These are phyloP conservation scores for Magallana ariakensis DNA, from an alignment of 1,140 invertebrate genomes.

Conservation along the genomic window DNA sequence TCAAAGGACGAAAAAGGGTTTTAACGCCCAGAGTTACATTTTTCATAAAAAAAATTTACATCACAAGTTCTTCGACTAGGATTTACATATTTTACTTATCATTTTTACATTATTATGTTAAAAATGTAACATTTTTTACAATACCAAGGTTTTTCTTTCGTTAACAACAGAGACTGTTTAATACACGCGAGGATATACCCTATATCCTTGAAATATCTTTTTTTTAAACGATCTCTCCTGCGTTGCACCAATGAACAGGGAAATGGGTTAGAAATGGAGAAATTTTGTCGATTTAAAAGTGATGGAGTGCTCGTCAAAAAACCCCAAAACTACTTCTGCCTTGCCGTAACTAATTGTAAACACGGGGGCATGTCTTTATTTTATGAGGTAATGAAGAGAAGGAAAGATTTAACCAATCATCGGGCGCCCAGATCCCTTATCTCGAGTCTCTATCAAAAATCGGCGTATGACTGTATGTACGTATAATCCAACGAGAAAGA, in stretches of 20 bases:
- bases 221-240: not conserved
- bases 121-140: too few relatives aligned
- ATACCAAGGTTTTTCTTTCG: too few relatives aligned
- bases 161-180: too few relatives aligned
- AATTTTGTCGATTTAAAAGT: slow-evolving; percentile 23
- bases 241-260: not conserved
- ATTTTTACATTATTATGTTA: too few relatives aligned
- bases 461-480: not conserved
- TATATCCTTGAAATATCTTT: not conserved
- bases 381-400: slow-evolving; percentile 31
- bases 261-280: not conserved
- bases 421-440: not conserved
- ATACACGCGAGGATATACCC: not conserved
- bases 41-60: slow-evolving; percentile 5
- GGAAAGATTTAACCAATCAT: not conserved
- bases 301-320: not conserved
- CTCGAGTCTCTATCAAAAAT: slow-evolving; percentile 25
- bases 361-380: slow-evolving; percentile 29
- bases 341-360: slow-evolving; percentile 38
- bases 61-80: not conserved
- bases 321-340: slow-evolving; percentile 3
- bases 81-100: not conserved
- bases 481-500: not conserved
- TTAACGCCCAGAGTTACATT: slow-evolving; percentile 26
- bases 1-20: not conserved